phyloP scores from a whole-genome alignment of 2,797 vertebrate species.

The Champsocephalus esox region DNA sequence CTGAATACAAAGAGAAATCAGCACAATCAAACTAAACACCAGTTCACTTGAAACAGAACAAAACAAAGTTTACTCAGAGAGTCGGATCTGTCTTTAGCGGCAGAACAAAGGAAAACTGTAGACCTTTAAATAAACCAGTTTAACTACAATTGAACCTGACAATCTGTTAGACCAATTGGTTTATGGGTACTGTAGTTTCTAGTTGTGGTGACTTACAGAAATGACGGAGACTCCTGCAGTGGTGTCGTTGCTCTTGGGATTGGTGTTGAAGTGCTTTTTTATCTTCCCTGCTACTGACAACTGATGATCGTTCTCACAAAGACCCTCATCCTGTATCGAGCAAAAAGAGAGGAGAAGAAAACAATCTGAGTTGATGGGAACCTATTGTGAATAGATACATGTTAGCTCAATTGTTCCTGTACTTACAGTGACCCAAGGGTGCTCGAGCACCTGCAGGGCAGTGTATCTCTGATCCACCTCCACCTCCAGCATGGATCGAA shows the following conservation, averaged over 20 bases:
- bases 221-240: slow-evolving; percentile 96
- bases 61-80: slow-evolving; percentile 17
- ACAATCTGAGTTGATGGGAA: not conserved
- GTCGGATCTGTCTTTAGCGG: not conserved
- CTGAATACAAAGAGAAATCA: slow-evolving; percentile 93
- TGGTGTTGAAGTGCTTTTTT: slow-evolving; percentile 98
- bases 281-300: slow-evolving; percentile 98
- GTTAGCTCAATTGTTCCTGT: not conserved
- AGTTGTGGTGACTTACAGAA: slow-evolving; percentile 88
- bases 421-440: slow-evolving; percentile 98
- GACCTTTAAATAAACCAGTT: not conserved
- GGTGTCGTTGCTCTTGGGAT: slow-evolving; percentile 91
- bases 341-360: not conserved
- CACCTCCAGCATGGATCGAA: slow-evolving; percentile 96
- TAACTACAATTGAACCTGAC: not conserved
- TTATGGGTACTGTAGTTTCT: not conserved
- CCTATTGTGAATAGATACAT: not conserved
- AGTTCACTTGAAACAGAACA: slow-evolving; percentile 1
- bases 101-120: not conserved
- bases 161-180: not conserved
- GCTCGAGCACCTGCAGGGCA: slow-evolving; percentile 95
- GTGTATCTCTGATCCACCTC: slow-evolving; percentile 95
- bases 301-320: slow-evolving; percentile 95
- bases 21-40: slow-evolving; percentile 69
- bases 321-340: slow-evolving; percentile 90